Conservation (phyloP, 2,888 invertebrate genomes). For the Eristalis pertinax region DNA sequence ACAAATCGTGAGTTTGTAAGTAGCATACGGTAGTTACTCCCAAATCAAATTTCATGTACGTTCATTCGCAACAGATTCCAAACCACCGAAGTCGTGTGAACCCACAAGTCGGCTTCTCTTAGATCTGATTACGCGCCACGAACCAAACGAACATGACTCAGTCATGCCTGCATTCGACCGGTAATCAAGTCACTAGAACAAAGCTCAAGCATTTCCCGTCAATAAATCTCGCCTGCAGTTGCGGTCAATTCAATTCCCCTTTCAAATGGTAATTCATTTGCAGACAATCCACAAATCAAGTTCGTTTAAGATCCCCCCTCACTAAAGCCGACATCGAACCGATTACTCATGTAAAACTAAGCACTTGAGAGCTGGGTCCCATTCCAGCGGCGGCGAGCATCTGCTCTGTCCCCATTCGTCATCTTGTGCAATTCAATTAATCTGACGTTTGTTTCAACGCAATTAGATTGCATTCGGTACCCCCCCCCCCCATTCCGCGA, state of each 20-base stretch:
- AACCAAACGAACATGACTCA: neutral
- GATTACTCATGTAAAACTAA: neutral
- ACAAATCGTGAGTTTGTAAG: too few species aligned
- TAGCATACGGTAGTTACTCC: too few species aligned
- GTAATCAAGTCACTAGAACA: neutral
- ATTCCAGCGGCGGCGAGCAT: neutral
- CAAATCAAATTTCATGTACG: too few species aligned
- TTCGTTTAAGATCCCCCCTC: neutral
- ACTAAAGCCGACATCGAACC: neutral
- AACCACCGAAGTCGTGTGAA: neutral
- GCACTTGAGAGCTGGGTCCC: neutral
- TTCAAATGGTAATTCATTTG: neutral
- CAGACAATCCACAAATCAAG: neutral
- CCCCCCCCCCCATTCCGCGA: too few species aligned
- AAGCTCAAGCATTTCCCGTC: neutral
- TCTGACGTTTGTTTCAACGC: slow-evolving; percentile 1
- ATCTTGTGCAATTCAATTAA: slow-evolving; percentile 13
- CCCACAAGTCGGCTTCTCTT: neutral
- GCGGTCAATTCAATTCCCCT: neutral
- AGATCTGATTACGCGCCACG: neutral
- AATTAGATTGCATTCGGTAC: neutral
- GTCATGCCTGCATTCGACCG: neutral
- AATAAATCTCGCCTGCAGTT: neutral
- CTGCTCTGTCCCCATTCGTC: slow-evolving; percentile 1
- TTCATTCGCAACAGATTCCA: too few species aligned